A percentile compares a stretch with the other conserved stretches of the same genome.
Conservation (phyloP, 2,888 invertebrate genomes). For the Ormyrus thymus region DNA sequence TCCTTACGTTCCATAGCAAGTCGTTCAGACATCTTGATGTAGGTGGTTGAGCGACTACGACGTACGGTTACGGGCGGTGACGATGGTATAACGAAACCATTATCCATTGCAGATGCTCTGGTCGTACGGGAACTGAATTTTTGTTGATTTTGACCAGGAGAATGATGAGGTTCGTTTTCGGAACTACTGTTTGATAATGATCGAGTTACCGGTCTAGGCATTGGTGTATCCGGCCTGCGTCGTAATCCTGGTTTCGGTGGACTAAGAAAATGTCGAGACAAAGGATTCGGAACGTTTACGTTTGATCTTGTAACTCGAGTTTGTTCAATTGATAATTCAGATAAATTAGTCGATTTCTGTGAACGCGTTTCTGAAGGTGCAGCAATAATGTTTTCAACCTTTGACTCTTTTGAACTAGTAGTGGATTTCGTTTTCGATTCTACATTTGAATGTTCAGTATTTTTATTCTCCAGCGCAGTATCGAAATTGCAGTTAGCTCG, state of each 20-base stretch:
- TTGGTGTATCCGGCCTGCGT: constrained; percentile 67
- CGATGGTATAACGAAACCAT: constrained; percentile 62
- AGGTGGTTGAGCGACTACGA: constrained; percentile 52
- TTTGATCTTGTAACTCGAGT: constrained; percentile 59
- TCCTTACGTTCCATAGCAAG: constrained; percentile 41
- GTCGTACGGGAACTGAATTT: constrained; percentile 54
- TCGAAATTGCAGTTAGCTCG: constrained; percentile 10
- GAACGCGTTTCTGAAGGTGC: background rate
- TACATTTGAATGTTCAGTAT: background rate
- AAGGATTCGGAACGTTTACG: constrained; percentile 41
- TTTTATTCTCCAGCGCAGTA: background rate
- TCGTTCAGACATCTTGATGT: constrained; percentile 53
- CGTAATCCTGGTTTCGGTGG: constrained; percentile 37
- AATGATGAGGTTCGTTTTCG: constrained; percentile 16
- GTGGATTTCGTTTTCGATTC: constrained; percentile 4
- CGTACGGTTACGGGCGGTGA: constrained; percentile 36
- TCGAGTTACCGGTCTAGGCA: constrained; percentile 61
- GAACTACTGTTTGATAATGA: constrained; percentile 45
- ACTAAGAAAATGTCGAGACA: constrained; percentile 21
- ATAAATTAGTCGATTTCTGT: constrained; percentile 40
- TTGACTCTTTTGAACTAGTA: background rate
- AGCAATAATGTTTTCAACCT: background rate
- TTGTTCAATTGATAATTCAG: constrained; percentile 41
- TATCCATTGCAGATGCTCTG: constrained; percentile 59
- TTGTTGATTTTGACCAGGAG: constrained; percentile 5